Conservation (phyloP, 1,140 invertebrate genomes). For the Brachionus plicatilis region DNA sequence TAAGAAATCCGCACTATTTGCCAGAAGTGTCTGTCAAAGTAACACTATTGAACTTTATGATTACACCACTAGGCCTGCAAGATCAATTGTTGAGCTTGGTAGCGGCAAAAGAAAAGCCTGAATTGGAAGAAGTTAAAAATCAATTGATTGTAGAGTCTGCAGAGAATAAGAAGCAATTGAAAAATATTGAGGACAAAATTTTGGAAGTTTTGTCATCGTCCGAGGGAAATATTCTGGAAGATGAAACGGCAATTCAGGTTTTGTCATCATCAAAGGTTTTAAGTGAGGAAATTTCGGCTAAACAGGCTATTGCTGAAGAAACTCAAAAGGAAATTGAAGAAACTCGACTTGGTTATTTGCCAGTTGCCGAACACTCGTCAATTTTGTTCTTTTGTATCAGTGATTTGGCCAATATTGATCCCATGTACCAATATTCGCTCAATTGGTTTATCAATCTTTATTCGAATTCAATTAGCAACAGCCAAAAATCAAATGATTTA, state of each 20-base stretch:
- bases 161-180: constrained; percentile 66
- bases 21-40: constrained; percentile 57
- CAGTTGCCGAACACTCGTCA: constrained; percentile 38
- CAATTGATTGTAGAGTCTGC: constrained; percentile 56
- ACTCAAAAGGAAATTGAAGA: constrained; percentile 71
- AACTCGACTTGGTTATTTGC: constrained; percentile 53
- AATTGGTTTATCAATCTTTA: constrained; percentile 74
- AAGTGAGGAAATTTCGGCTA: constrained; percentile 62
- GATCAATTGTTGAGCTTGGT: constrained; percentile 57
- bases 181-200: constrained; percentile 91
- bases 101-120: constrained; percentile 55
- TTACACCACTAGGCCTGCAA: constrained; percentile 55
- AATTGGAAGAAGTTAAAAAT: constrained; percentile 57
- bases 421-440: constrained; percentile 94
- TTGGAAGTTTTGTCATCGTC: constrained; percentile 71
- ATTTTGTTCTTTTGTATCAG: constrained; percentile 39
- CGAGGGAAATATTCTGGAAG: constrained; percentile 84
- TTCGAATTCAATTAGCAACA: constrained; percentile 78
- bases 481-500: constrained; percentile 77
- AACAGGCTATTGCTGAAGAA: constrained; percentile 65
- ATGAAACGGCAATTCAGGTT: constrained; percentile 88
- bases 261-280: constrained; percentile 79
- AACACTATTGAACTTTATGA: constrained; percentile 56
- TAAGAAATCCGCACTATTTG: constrained; percentile 56
- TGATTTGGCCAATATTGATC: constrained; percentile 41